Evolutionary conservation across 2,888 invertebrate genomes (phyloP).

Genomic region (Carcina quercana): DNA sequence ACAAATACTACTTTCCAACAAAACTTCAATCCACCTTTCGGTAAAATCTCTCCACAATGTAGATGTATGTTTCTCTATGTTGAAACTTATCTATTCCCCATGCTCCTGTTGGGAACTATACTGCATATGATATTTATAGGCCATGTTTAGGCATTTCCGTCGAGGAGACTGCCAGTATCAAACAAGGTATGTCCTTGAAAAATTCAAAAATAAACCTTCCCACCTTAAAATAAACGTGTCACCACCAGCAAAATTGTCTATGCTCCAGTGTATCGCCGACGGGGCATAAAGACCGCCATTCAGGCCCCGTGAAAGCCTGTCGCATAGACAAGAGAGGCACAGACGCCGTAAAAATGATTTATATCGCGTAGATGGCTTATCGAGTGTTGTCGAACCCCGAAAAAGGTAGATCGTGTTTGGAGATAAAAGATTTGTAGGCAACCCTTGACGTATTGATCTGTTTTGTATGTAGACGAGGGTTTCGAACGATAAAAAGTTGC

Average conservation of each 20-base stretch:
- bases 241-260: slow-evolving; percentile 11
- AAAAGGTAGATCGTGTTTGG: slow-evolving; percentile 43
- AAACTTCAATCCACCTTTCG: too few relatives aligned
- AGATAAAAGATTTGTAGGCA: slow-evolving; percentile 30
- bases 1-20: too few relatives aligned
- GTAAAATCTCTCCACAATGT: too few relatives aligned
- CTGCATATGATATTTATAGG: slow-evolving; percentile 56
- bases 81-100: too few relatives aligned
- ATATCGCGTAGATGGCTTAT: slow-evolving; percentile 54
- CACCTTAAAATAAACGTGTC: slow-evolving; percentile 12
- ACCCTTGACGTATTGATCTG: slow-evolving; percentile 21
- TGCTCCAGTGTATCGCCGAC: slow-evolving; percentile 35
- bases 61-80: too few relatives aligned
- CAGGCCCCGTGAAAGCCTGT: slow-evolving; percentile 58
- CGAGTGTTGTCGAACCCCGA: slow-evolving; percentile 49
- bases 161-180: slow-evolving; percentile 26
- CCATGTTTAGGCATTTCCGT: slow-evolving; percentile 54
- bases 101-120: too few relatives aligned
- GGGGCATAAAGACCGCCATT: slow-evolving; percentile 57
- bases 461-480: too few relatives aligned
- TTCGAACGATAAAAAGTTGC: too few relatives aligned
- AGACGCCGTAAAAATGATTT: slow-evolving; percentile 65
- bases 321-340: slow-evolving; percentile 53
- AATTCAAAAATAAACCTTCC: slow-evolving; percentile 26
- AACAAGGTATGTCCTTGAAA: slow-evolving; percentile 10